Percentiles rank a stretch among this genome's conserved stretches.
These are phyloP conservation scores for Callorhinus ursinus DNA, from an alignment of 2,113 vertebrate genomes.

Conservation along the genomic window DNA sequence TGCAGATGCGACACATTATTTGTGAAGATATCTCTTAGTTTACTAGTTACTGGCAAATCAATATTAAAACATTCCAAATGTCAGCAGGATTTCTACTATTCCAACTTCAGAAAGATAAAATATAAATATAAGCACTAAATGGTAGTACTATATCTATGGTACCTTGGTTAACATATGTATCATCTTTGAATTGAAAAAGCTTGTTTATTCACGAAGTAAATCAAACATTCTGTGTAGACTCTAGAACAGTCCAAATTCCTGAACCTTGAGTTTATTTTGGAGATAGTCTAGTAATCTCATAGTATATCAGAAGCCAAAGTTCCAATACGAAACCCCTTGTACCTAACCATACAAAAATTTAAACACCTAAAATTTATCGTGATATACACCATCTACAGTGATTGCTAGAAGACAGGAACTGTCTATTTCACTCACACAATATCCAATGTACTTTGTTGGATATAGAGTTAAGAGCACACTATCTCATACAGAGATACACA, in stretches of 20 bases:
- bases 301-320: slow-evolving; percentile 13
- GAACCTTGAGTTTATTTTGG: not conserved
- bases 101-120: slow-evolving; percentile 17
- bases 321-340: not conserved
- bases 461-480: not conserved
- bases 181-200: slow-evolving; percentile 37
- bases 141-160: not conserved
- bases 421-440: slow-evolving; percentile 2
- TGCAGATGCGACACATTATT: slow-evolving; percentile 4
- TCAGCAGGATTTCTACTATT: slow-evolving; percentile 14
- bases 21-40: not conserved
- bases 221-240: not conserved
- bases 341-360: slow-evolving; percentile 14
- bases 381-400: not conserved
- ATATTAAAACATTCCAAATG: not conserved
- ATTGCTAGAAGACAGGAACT: not conserved
- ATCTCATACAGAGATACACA: slow-evolving; percentile 3
- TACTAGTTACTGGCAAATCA: slow-evolving; percentile 23
- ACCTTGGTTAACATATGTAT: not conserved
- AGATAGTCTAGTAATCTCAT: not conserved
- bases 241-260: not conserved
- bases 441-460: not conserved
- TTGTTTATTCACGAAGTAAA: slow-evolving; percentile 28
- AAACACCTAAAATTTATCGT: slow-evolving; percentile 4
- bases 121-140: slow-evolving; percentile 39